Conservation (phyloP, 2,888 invertebrate species). For the Drosophila conformis region DNA sequence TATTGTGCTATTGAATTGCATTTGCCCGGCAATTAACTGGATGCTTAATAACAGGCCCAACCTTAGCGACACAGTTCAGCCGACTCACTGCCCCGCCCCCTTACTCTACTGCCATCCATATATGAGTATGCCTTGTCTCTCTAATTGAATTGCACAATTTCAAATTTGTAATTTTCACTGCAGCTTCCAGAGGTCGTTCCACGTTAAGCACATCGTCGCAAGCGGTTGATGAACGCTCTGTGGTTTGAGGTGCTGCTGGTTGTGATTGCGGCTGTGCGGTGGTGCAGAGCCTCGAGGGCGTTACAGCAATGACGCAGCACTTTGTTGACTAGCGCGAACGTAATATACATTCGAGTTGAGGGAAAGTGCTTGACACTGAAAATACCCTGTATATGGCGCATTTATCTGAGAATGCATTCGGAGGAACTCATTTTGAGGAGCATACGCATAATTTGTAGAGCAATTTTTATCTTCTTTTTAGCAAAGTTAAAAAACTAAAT, state of each 20-base stretch:
- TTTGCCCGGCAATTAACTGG: conserved; percentile 37
- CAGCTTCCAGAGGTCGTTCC: conserved; percentile 60
- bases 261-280: conserved; percentile 3
- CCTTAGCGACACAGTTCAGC: conserved; percentile 18
- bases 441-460: background rate
- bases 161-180: conserved; percentile 57
- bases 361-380: conserved; percentile 14
- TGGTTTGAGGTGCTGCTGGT: conserved; percentile 9
- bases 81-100: background rate
- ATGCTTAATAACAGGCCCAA: conserved; percentile 40
- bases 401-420: background rate
- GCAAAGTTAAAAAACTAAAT: too few species aligned
- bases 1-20: conserved; percentile 45
- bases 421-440: background rate
- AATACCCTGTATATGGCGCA: conserved; percentile 22
- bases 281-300: conserved; percentile 30
- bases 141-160: conserved; percentile 64
- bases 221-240: conserved; percentile 27
- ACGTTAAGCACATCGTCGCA: conserved; percentile 25
- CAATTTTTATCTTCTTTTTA: background rate
- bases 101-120: background rate
- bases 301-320: conserved; percentile 73
- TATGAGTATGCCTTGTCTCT: conserved; percentile 31
- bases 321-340: conserved; percentile 47
- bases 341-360: conserved; percentile 3